Conservation (phyloP, 2,888 invertebrate genomes). For the Patella ulyssiponensis region DNA sequence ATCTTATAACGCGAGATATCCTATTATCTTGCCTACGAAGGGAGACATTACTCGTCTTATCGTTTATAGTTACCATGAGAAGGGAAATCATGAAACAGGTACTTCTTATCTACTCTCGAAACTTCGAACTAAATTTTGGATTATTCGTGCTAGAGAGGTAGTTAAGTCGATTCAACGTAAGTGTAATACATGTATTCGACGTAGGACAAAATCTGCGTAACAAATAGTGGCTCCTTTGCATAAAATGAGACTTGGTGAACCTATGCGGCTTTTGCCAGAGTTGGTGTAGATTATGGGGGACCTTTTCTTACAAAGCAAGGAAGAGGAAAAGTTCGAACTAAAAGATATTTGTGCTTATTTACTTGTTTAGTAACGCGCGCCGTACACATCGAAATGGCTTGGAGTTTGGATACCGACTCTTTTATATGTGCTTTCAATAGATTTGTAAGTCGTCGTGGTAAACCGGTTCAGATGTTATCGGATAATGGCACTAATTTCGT, state of each 20-base stretch:
- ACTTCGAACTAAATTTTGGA: slow-evolving; percentile 31
- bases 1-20: slow-evolving; percentile 22
- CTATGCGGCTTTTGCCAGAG: too few species aligned
- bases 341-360: too few species aligned
- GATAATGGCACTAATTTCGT: too few species aligned
- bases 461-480: too few species aligned
- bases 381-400: too few species aligned
- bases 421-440: too few species aligned
- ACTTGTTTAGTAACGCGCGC: too few species aligned
- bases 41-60: slow-evolving; percentile 29
- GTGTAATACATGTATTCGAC: slow-evolving; percentile 22
- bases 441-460: too few species aligned
- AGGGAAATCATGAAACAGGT: slow-evolving; percentile 23
- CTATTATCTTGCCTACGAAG: slow-evolving; percentile 35
- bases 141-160: slow-evolving; percentile 29
- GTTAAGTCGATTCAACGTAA: slow-evolving; percentile 26
- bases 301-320: too few species aligned
- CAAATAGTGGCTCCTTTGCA: slow-evolving; percentile 33
- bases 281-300: too few species aligned
- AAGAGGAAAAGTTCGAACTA: too few species aligned
- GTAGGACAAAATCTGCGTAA: slow-evolving; percentile 19
- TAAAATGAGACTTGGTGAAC: slow-evolving; percentile 14
- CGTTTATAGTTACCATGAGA: slow-evolving; percentile 23
- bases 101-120: slow-evolving; percentile 25
- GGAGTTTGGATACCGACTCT: too few species aligned